phyloP scores from a whole-genome alignment of 2,888 invertebrate species.

The Lypha dubia region DNA sequence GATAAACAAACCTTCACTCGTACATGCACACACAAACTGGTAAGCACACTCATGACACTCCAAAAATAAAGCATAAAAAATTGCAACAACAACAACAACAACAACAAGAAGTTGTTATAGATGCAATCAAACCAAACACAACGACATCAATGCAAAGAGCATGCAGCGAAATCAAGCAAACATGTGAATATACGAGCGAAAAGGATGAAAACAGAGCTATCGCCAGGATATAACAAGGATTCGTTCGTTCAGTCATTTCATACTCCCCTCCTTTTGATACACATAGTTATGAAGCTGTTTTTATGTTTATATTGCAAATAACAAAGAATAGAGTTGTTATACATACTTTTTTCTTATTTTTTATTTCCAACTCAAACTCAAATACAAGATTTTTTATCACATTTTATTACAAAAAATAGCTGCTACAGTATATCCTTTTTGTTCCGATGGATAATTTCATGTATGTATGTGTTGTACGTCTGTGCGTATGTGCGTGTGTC shows the following conservation, averaged over 20 bases:
- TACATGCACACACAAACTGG: neutral
- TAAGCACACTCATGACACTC: conserved; percentile 1
- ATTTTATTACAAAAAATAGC: conserved; percentile 23
- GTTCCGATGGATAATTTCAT: neutral
- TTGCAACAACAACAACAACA: conserved; percentile 17
- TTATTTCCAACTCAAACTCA: conserved; percentile 12
- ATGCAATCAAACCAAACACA: conserved; percentile 51
- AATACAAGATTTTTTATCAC: conserved; percentile 6
- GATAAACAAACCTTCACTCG: neutral
- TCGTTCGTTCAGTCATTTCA: conserved; percentile 20
- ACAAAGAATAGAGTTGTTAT: conserved; percentile 38
- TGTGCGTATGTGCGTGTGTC: neutral
- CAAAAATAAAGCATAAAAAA: conserved; percentile 2
- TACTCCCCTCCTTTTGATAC: neutral
- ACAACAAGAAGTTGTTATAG: conserved; percentile 42
- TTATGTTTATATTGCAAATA: conserved; percentile 41
- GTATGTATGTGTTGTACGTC: neutral
- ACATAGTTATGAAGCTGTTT: neutral
- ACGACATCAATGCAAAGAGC: conserved; percentile 13
- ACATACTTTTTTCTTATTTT: neutral
- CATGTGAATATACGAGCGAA: conserved; percentile 28
- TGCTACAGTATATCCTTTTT: neutral
- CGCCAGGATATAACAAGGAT: conserved; percentile 30
- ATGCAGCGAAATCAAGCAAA: conserved; percentile 35
- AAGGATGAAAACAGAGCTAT: conserved; percentile 37